phyloP scores from a whole-genome alignment of 2,888 invertebrate genomes.

The Eupithecia vulgata region DNA sequence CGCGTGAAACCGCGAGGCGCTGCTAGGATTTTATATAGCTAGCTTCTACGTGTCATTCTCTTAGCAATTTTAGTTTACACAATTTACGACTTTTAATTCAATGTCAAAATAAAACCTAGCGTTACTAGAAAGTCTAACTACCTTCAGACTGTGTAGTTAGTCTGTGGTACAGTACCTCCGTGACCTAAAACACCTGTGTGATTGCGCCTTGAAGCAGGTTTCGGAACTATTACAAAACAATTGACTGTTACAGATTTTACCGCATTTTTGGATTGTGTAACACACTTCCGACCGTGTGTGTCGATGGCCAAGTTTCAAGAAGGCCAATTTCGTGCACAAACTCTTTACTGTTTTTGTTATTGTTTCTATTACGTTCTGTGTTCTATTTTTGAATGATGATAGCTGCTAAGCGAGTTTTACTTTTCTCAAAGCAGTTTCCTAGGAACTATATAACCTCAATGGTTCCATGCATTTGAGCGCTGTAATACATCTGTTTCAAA shows the following conservation, averaged over 20 bases:
- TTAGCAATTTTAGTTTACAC: background rate
- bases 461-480: background rate
- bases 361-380: background rate
- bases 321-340: constrained; percentile 13
- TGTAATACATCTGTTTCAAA: background rate
- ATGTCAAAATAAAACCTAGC: constrained; percentile 23
- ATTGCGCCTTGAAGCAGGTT: constrained; percentile 16
- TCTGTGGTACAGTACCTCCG: constrained; percentile 4
- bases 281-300: constrained; percentile 30
- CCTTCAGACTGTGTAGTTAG: constrained; percentile 7
- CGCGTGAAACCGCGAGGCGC: too few relatives aligned
- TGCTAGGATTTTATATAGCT: too few relatives aligned
- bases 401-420: background rate
- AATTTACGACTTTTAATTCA: constrained; percentile 24
- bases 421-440: background rate
- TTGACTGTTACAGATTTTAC: constrained; percentile 31
- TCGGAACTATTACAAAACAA: constrained; percentile 34
- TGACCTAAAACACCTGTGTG: constrained; percentile 27
- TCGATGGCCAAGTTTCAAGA: constrained; percentile 16
- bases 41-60: background rate
- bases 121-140: constrained; percentile 19
- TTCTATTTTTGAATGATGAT: background rate
- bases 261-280: constrained; percentile 30
- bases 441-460: too few relatives aligned
- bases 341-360: background rate